Conservation (phyloP, 1,140 invertebrate species). For the Mercenaria mercenaria region DNA sequence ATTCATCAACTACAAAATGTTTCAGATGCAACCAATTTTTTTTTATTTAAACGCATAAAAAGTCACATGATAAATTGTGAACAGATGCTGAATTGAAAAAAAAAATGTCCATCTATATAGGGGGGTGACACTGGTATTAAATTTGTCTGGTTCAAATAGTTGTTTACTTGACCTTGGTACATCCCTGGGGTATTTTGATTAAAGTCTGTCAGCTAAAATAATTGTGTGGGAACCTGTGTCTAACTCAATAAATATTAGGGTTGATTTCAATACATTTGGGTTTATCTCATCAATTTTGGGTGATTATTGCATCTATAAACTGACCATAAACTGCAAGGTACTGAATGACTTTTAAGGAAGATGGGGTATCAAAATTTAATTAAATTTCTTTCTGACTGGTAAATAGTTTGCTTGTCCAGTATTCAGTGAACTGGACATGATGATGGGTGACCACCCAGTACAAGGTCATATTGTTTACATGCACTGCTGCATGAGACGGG, state of each 20-base stretch:
- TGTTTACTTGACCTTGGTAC: not conserved
- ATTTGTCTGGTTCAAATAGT: no score
- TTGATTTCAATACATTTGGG: not conserved
- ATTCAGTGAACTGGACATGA: not conserved
- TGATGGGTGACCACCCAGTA: not conserved
- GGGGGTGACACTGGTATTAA: no score
- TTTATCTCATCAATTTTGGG: constrained; percentile 4
- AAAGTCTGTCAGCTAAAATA: not conserved
- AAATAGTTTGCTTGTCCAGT: not conserved
- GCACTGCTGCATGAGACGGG: no score
- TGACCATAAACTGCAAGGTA: not conserved
- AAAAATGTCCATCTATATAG: no score
- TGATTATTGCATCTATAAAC: not conserved
- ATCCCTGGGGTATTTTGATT: not conserved
- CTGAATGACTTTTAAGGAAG: not conserved
- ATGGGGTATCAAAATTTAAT: constrained; percentile 3
- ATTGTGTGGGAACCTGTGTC: not conserved
- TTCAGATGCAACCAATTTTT: no score
- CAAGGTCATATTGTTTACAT: not conserved
- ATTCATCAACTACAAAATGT: no score
- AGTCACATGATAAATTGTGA: no score
- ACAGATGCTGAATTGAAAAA: no score
- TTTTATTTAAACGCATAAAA: no score
- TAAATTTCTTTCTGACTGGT: not conserved
- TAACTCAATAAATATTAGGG: no score